Evolutionary conservation across 2,888 invertebrate species (phyloP).

Genomic region (Entomobrya multifasciata): DNA sequence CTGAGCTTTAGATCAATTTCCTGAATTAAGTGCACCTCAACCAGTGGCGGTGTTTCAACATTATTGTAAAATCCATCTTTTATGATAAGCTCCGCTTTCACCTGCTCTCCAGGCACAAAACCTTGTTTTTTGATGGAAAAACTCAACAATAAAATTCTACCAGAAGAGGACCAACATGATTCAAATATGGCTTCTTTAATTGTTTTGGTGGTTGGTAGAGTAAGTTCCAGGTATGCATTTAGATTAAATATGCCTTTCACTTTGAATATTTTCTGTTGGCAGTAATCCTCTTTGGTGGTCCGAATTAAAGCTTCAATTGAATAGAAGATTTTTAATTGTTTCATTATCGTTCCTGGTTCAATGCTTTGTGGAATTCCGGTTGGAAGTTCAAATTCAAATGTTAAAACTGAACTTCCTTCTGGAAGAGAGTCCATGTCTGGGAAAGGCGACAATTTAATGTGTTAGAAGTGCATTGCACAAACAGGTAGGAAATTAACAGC

Average conservation of each 20-base stretch:
- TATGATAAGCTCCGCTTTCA: not conserved
- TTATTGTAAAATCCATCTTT: conserved; percentile 4
- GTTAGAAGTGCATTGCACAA: too few relatives aligned
- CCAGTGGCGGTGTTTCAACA: not conserved
- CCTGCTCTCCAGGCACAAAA: conserved; percentile 54
- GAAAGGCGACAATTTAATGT: not conserved
- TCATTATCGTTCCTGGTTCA: conserved; percentile 6
- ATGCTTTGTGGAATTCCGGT: conserved; percentile 40
- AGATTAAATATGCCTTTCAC: conserved; percentile 53
- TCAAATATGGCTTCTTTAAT: conserved; percentile 18
- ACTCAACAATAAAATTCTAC: not conserved
- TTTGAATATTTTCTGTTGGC: not conserved
- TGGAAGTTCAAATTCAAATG: conserved; percentile 59
- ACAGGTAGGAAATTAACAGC: too few relatives aligned
- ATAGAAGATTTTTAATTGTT: conserved; percentile 28
- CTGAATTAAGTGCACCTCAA: conserved; percentile 24
- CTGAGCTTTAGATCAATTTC: conserved; percentile 34
- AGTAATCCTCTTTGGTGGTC: not conserved
- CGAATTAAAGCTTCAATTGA: conserved; percentile 42
- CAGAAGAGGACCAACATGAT: conserved; percentile 42
- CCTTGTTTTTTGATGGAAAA: conserved; percentile 55
- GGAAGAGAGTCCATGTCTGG: conserved; percentile 10
- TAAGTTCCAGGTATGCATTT: conserved; percentile 36
- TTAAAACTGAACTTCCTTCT: conserved; percentile 48
- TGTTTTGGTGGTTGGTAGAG: conserved; percentile 30